Percentiles rank a stretch among this genome's conserved stretches.
Conservation (phyloP, 2,113 vertebrate genomes). For the Apus apus region DNA sequence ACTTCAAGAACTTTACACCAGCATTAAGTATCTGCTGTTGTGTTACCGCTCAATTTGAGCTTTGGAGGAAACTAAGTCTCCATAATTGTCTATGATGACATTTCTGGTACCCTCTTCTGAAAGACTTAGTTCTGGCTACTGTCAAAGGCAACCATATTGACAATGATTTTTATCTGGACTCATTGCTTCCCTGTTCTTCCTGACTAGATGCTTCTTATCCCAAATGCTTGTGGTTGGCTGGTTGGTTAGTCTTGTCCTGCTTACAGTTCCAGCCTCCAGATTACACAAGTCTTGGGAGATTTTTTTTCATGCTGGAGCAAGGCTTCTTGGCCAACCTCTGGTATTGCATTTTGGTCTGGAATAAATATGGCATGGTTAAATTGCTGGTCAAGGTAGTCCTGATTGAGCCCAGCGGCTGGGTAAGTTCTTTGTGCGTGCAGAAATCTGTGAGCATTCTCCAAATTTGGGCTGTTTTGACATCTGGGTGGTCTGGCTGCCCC, state of each 20-base stretch:
- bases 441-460: neutral
- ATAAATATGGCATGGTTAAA: neutral
- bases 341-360: neutral
- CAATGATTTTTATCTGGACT: neutral
- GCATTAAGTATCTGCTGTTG: neutral
- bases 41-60: neutral
- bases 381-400: neutral
- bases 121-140: neutral
- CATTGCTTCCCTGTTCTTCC: neutral
- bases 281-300: neutral
- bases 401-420: neutral
- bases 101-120: neutral
- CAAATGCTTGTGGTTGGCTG: constrained; percentile 29
- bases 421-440: neutral
- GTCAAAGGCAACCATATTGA: neutral
- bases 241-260: constrained; percentile 16
- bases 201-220: neutral
- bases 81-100: neutral
- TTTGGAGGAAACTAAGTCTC: neutral
- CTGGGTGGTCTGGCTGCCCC: neutral
- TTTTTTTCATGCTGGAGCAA: neutral
- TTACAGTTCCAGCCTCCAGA: neutral
- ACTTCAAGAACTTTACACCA: neutral
- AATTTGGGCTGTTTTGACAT: neutral
- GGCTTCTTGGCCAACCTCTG: neutral